A percentile compares a stretch with the other conserved stretches of the same genome.
Conservation (phyloP, 2,888 invertebrate genomes). For the Lasioglossum vierecki region DNA sequence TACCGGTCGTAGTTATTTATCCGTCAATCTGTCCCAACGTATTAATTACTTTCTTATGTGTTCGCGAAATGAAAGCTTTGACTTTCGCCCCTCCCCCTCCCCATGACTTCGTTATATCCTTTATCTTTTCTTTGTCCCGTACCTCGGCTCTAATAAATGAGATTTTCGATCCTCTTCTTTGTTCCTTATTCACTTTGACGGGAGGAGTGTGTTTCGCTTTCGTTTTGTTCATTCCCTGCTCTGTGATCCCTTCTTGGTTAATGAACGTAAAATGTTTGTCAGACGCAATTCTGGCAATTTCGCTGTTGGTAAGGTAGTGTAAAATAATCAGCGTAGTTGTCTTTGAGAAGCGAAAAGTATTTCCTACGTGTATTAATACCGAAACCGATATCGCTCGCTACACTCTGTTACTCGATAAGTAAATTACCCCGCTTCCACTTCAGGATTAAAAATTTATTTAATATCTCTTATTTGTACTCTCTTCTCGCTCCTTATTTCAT, state of each 20-base stretch:
- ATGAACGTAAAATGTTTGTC: slow-evolving; percentile 15
- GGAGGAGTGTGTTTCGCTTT: neutral
- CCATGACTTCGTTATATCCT: slow-evolving; percentile 35
- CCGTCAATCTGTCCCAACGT: slow-evolving; percentile 26
- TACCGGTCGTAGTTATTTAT: slow-evolving; percentile 16
- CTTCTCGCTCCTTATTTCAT: neutral
- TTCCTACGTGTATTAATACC: neutral
- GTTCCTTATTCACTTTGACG: neutral
- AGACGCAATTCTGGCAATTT: neutral
- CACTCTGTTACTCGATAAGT: neutral
- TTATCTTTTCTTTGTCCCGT: slow-evolving; percentile 28
- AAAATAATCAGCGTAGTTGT: neutral
- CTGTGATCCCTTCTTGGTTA: neutral
- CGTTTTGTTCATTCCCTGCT: neutral
- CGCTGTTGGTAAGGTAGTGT: neutral
- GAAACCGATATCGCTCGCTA: neutral
- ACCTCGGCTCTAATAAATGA: slow-evolving; percentile 23
- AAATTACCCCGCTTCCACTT: neutral
- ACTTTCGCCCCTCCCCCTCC: neutral
- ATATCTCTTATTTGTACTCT: neutral
- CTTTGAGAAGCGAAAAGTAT: neutral
- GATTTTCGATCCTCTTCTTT: slow-evolving; percentile 26
- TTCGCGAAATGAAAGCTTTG: slow-evolving; percentile 19
- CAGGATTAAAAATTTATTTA: neutral
- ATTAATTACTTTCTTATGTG: slow-evolving; percentile 26